phyloP scores from a whole-genome alignment of 2,797 vertebrate species.

The Lagorchestes hirsutus region DNA sequence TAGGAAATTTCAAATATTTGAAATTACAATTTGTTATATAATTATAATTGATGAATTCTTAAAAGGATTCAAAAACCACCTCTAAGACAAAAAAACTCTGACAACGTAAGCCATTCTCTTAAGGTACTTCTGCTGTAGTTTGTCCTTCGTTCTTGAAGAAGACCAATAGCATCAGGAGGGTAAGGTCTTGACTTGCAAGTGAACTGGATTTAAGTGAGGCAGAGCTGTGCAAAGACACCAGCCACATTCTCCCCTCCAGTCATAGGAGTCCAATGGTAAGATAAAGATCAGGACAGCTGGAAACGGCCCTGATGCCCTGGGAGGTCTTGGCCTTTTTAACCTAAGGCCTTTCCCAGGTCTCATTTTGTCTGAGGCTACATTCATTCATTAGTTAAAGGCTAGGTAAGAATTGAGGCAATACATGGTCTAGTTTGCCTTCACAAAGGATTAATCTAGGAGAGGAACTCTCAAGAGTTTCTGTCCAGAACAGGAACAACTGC shows the following conservation, averaged over 20 bases:
- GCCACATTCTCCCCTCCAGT: not conserved
- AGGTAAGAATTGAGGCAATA: too few relatives aligned
- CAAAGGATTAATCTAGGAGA: not conserved
- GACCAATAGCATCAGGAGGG: not conserved
- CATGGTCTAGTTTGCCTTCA: not conserved
- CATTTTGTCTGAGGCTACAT: not conserved
- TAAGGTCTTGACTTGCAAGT: not conserved
- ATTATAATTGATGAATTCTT: not conserved
- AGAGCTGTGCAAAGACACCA: not conserved
- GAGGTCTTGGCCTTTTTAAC: not conserved
- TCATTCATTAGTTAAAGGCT: not conserved
- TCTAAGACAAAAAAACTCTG: not conserved
- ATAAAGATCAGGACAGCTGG: not conserved
- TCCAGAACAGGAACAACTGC: not conserved
- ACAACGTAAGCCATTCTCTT: not conserved
- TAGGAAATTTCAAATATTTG: not conserved
- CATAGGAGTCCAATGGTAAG: not conserved
- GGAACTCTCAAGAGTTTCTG: not conserved
- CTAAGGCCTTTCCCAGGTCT: too few relatives aligned
- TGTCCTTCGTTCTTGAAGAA: not conserved
- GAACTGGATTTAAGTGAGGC: not conserved
- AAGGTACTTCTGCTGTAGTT: not conserved
- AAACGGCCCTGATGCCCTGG: accelerated
- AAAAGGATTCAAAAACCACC: not conserved
- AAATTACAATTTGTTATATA: not conserved